Evolutionary conservation across 2,888 invertebrate genomes (phyloP).

Genomic region (Hydrotaea diabolus): DNA sequence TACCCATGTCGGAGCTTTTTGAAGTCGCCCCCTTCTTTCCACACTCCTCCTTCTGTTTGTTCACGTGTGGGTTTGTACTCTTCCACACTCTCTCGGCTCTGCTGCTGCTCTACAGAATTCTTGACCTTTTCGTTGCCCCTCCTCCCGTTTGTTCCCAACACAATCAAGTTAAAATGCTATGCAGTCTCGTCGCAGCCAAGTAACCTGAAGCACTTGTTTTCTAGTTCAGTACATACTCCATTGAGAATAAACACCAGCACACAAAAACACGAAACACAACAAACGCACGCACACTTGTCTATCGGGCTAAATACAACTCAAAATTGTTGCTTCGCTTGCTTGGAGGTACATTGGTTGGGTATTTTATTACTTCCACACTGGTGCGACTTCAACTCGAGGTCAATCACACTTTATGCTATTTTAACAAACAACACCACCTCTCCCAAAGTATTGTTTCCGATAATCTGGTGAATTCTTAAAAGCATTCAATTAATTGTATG

Average conservation of each 20-base stretch:
- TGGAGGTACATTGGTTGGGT: conserved; percentile 6
- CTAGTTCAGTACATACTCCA: conserved; percentile 65
- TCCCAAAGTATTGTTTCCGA: not conserved
- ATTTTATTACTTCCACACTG: conserved; percentile 34
- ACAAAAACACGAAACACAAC: conserved; percentile 40
- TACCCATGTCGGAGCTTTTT: conserved; percentile 68
- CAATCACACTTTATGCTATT: conserved; percentile 57
- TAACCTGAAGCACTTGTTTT: conserved; percentile 63
- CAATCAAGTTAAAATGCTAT: conserved; percentile 4
- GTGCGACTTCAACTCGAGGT: conserved; percentile 61
- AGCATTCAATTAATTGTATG: not conserved
- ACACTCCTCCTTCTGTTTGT: not conserved
- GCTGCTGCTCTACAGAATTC: conserved; percentile 48
- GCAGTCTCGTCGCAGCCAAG: conserved; percentile 23
- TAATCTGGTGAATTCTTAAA: no score
- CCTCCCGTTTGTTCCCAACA: not conserved
- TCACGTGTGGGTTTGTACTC: conserved; percentile 27
- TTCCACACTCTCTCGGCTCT: conserved; percentile 14
- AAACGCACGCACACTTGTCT: conserved; percentile 9
- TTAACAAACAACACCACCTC: not conserved
- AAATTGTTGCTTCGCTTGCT: conserved; percentile 66
- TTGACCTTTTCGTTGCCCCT: conserved; percentile 65
- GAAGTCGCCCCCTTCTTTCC: conserved; percentile 18
- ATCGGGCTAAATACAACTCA: not conserved
- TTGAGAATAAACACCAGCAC: conserved; percentile 45